Conservation (phyloP, 2,888 invertebrate genomes). For the Hermaeophaga mercurialis region DNA sequence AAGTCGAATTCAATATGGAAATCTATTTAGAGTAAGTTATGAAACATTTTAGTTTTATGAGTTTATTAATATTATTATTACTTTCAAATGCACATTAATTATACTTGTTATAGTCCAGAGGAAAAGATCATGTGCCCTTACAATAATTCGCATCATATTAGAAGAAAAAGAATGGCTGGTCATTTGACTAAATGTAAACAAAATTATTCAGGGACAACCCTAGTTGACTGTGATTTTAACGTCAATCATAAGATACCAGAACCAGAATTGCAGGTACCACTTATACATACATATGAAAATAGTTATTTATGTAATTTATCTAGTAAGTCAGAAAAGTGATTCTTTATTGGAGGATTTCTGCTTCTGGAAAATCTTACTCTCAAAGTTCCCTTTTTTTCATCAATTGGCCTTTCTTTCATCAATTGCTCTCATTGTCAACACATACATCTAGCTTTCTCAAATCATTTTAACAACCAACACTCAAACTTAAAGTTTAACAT, state of each 20-base stretch:
- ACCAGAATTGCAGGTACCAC: slow-evolving; percentile 59
- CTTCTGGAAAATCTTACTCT: too few species aligned
- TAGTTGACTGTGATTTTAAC: slow-evolving; percentile 63
- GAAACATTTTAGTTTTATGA: too few species aligned
- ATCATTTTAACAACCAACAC: too few species aligned
- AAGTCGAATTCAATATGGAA: not conserved
- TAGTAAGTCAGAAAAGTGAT: too few species aligned
- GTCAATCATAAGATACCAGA: slow-evolving; percentile 61
- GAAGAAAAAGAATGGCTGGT: slow-evolving; percentile 60
- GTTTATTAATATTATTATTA: too few species aligned
- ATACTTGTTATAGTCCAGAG: slow-evolving; percentile 39
- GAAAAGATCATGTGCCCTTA: slow-evolving; percentile 64
- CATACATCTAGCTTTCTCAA: too few species aligned
- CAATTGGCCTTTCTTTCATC: too few species aligned
- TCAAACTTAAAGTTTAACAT: too few species aligned
- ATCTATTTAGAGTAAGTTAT: not conserved
- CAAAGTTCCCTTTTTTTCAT: too few species aligned
- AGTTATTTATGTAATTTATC: not conserved
- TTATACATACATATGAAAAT: not conserved
- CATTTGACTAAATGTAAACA: slow-evolving; percentile 65
- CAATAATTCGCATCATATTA: slow-evolving; percentile 61
- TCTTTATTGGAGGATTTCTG: too few species aligned
- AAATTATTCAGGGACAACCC: slow-evolving; percentile 57
- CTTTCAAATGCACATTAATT: too few species aligned
- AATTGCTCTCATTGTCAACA: too few species aligned